These are phyloP conservation scores for Heterodera carotae DNA, from an alignment of 1,140 invertebrate species.

Conservation along the genomic window DNA sequence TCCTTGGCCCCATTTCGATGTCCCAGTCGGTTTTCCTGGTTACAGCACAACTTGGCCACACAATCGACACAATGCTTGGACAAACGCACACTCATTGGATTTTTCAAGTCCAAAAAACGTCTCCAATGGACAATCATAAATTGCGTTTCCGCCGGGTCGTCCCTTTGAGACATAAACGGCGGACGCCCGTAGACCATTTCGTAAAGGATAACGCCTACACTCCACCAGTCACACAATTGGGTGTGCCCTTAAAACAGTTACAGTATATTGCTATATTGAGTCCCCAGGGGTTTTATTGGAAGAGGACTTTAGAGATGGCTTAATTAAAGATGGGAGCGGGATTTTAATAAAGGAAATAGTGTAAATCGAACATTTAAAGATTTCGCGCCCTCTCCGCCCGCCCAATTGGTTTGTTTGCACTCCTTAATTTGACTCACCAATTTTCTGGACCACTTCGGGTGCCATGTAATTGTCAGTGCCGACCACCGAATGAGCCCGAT, in stretches of 20 bases:
- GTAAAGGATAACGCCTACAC: constrained; percentile 95
- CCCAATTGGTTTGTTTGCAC: neutral
- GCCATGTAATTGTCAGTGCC: constrained; percentile 97
- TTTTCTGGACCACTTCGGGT: constrained; percentile 58
- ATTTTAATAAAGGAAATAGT: too few relatives aligned
- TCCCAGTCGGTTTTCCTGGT: constrained; percentile 82
- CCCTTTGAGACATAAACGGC: constrained; percentile 86
- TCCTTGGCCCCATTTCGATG: constrained; percentile 81
- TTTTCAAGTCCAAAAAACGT: constrained; percentile 66
- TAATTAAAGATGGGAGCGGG: too few relatives aligned
- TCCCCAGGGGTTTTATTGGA: too few relatives aligned
- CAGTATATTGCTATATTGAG: too few relatives aligned
- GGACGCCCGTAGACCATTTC: constrained; percentile 95
- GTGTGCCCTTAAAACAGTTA: too few relatives aligned
- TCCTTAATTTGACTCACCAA: constrained; percentile 31
- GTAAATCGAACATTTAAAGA: too few relatives aligned
- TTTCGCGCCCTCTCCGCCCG: neutral
- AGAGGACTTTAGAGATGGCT: too few relatives aligned
- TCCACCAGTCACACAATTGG: constrained; percentile 99
- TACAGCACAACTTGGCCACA: constrained; percentile 85
- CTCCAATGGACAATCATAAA: constrained; percentile 98
- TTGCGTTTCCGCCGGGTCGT: constrained; percentile 85
- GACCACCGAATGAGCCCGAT: constrained; percentile 92
- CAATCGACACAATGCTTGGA: constrained; percentile 84
- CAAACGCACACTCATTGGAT: constrained; percentile 83